A percentile compares a stretch with the other conserved stretches of the same genome.
Evolutionary conservation across 2,797 vertebrate genomes (phyloP).

Genomic region (Threskiornis aethiopicus): DNA sequence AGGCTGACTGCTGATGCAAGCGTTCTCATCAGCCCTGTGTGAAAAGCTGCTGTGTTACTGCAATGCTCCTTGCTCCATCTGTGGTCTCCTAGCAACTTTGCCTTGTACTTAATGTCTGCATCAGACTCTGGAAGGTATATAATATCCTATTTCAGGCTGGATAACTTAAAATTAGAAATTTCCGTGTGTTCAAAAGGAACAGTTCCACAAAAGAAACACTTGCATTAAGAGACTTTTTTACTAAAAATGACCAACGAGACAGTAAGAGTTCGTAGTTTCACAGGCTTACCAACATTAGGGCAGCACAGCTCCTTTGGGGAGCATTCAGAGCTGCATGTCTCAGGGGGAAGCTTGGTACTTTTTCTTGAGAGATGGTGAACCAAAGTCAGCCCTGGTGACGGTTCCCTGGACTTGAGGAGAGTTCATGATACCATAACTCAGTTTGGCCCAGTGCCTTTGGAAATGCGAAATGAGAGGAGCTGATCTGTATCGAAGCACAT

Average conservation of each 20-base stretch:
- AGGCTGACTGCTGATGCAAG: slow-evolving; percentile 37
- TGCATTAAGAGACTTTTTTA: neutral
- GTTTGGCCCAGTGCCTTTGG: neutral
- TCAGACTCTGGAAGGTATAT: slow-evolving; percentile 29
- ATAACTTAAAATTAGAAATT: slow-evolving; percentile 22
- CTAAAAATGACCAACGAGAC: neutral
- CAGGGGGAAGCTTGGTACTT: neutral
- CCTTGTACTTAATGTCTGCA: slow-evolving; percentile 39
- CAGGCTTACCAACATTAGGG: neutral
- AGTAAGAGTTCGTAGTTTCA: neutral
- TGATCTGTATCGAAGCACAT: neutral
- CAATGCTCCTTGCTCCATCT: slow-evolving; percentile 41
- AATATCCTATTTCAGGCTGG: slow-evolving; percentile 16
- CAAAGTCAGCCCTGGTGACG: neutral
- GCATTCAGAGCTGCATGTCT: fast-evolving
- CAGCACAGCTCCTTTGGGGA: neutral
- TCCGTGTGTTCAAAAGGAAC: neutral
- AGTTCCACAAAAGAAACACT: neutral
- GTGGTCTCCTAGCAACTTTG: slow-evolving; percentile 71
- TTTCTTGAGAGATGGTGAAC: neutral
- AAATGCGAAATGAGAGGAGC: neutral
- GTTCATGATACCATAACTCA: neutral
- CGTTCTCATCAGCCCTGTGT: slow-evolving; percentile 23
- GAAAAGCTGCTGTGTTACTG: slow-evolving; percentile 29
- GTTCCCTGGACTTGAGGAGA: neutral